Conservation (phyloP, 2,888 invertebrate species). For the Zaprionus obscuricornis region DNA sequence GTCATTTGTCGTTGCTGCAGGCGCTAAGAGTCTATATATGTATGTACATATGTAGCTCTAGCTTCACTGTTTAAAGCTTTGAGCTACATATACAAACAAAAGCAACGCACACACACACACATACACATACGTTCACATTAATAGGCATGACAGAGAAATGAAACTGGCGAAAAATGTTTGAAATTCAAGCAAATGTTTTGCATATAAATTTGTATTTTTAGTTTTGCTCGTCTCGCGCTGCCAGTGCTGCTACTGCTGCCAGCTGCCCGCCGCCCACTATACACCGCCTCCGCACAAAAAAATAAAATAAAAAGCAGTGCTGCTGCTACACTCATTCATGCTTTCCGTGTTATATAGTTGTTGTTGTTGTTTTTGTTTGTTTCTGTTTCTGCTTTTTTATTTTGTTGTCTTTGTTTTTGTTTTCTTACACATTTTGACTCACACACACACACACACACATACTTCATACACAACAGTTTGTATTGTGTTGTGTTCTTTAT, state of each 20-base stretch:
- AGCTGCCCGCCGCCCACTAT: not conserved
- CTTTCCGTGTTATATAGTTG: slow-evolving; percentile 30
- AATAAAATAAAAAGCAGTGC: not conserved
- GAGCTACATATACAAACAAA: slow-evolving; percentile 32
- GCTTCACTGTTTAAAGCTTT: slow-evolving; percentile 46
- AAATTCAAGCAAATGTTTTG: slow-evolving; percentile 67
- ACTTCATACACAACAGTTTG: slow-evolving; percentile 4
- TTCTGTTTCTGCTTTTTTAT: slow-evolving; percentile 15
- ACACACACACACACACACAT: slow-evolving; percentile 17
- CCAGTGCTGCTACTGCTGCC: not conserved
- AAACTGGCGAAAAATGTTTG: slow-evolving; percentile 57
- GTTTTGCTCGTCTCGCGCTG: slow-evolving; percentile 18
- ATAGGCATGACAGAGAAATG: slow-evolving; percentile 44
- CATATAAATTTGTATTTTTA: slow-evolving; percentile 68
- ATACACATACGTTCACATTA: slow-evolving; percentile 16
- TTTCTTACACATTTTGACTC: slow-evolving; percentile 24
- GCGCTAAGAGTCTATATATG: no score
- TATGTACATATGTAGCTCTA: no score
- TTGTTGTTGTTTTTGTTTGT: slow-evolving; percentile 18
- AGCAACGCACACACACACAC: slow-evolving; percentile 3
- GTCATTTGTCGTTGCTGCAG: slow-evolving; percentile 50
- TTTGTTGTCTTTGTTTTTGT: slow-evolving; percentile 25
- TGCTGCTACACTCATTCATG: slow-evolving; percentile 47
- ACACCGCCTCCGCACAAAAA: not conserved
- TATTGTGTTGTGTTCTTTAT: slow-evolving; percentile 35